Evolutionary conservation across 1,140 invertebrate genomes (phyloP).

Genomic region (Drosophila triauraria): DNA sequence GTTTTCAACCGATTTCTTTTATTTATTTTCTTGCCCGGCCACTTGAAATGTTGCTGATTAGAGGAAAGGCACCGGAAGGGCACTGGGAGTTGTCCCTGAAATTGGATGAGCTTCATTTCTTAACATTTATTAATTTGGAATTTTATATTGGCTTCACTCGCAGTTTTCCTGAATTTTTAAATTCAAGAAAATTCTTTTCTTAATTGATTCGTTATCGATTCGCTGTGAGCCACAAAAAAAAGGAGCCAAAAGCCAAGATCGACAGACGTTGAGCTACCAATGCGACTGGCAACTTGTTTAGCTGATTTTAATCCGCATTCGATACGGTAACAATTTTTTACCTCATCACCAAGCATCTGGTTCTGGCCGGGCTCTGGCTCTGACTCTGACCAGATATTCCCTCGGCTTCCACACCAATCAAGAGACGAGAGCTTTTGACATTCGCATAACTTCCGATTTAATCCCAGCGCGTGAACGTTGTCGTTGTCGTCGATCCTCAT

Average conservation of each 20-base stretch:
- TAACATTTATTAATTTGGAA: slow-evolving; percentile 16
- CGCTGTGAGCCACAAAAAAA: not conserved
- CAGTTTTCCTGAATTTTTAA: not conserved
- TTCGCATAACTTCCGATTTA: slow-evolving; percentile 82
- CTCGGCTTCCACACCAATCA: slow-evolving; percentile 51
- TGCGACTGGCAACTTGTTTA: slow-evolving; percentile 74
- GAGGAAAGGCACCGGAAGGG: slow-evolving; percentile 15
- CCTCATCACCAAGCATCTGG: slow-evolving; percentile 59
- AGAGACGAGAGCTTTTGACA: slow-evolving; percentile 68
- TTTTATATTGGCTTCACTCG: too few species aligned
- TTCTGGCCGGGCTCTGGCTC: not conserved
- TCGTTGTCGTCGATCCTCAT: slow-evolving; percentile 50
- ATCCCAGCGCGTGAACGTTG: slow-evolving; percentile 75
- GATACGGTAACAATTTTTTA: slow-evolving; percentile 81
- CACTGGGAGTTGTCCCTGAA: not conserved
- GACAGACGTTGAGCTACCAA: slow-evolving; percentile 44
- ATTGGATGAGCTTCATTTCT: slow-evolving; percentile 11
- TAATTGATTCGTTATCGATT: slow-evolving; percentile 69
- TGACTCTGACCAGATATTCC: not conserved
- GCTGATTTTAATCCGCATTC: slow-evolving; percentile 83
- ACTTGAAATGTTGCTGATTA: slow-evolving; percentile 81
- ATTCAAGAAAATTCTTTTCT: not conserved
- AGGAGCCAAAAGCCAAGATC: slow-evolving; percentile 1
- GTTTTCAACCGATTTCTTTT: slow-evolving; percentile 66
- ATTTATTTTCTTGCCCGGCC: slow-evolving; percentile 33